Conservation (phyloP, 2,888 invertebrate species). For the Stenichneumon culpator region DNA sequence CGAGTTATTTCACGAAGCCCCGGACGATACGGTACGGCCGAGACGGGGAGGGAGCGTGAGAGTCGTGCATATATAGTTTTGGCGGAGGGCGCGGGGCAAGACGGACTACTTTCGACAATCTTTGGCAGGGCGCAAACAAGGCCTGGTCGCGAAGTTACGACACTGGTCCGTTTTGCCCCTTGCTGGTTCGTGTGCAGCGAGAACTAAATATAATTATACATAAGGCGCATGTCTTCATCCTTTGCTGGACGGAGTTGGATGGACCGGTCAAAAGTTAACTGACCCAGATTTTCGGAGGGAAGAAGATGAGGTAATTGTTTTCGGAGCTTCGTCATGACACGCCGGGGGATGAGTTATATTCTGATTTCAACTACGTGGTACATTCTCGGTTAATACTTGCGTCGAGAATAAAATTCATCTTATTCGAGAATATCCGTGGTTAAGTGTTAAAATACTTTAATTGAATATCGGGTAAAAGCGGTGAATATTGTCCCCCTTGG, state of each 20-base stretch:
- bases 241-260: background rate
- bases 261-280: background rate
- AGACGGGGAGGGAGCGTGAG: background rate
- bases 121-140: too few relatives aligned
- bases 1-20: conserved; percentile 46
- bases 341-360: background rate
- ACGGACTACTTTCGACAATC: too few relatives aligned
- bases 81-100: too few relatives aligned
- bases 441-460: background rate
- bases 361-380: too few relatives aligned
- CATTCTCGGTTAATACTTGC: too few relatives aligned
- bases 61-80: background rate
- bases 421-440: background rate
- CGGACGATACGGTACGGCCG: conserved; percentile 1
- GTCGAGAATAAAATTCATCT: background rate
- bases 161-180: too few relatives aligned
- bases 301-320: background rate
- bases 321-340: background rate
- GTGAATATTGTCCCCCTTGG: too few relatives aligned
- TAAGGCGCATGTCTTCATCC: background rate
- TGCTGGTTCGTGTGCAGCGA: background rate
- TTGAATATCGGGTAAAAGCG: too few relatives aligned
- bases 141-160: too few relatives aligned
- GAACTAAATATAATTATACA: conserved; percentile 13
- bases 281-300: background rate